Percentiles rank a stretch among this genome's conserved stretches.
phyloP scores from a whole-genome alignment of 2,888 invertebrate species.

The Ditula angustiorana region DNA sequence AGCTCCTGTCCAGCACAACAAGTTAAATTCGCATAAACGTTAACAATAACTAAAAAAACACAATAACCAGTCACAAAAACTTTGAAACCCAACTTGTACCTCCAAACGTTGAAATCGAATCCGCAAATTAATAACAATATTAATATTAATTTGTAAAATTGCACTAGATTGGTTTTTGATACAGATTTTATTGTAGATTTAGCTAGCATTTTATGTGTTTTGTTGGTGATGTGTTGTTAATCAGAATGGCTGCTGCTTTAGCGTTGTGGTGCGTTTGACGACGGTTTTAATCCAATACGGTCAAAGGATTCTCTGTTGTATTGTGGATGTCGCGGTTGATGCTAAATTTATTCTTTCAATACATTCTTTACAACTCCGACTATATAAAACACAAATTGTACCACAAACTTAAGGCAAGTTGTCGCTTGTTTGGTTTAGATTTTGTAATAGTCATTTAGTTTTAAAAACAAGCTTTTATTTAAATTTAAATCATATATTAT shows the following conservation, averaged over 20 bases:
- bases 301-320: slow-evolving; percentile 46
- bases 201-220: slow-evolving; percentile 48
- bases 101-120: slow-evolving; percentile 64
- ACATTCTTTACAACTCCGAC: too few species aligned
- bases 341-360: neutral
- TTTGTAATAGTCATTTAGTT: too few species aligned
- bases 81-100: slow-evolving; percentile 48
- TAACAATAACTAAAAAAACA: slow-evolving; percentile 50
- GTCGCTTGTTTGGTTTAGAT: too few species aligned
- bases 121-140: slow-evolving; percentile 63
- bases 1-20: slow-evolving; percentile 57
- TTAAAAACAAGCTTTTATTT: too few species aligned
- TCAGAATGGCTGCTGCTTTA: slow-evolving; percentile 34
- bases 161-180: slow-evolving; percentile 45
- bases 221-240: slow-evolving; percentile 27
- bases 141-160: slow-evolving; percentile 58
- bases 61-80: slow-evolving; percentile 55
- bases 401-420: too few species aligned
- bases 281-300: slow-evolving; percentile 51
- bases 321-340: slow-evolving; percentile 39
- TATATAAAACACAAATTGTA: too few species aligned
- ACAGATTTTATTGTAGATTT: slow-evolving; percentile 37
- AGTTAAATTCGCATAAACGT: slow-evolving; percentile 52
- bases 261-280: slow-evolving; percentile 59
- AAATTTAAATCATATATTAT: too few species aligned